phyloP scores from a whole-genome alignment of 2,888 invertebrate genomes.

The Rugalucina vietnamica region DNA sequence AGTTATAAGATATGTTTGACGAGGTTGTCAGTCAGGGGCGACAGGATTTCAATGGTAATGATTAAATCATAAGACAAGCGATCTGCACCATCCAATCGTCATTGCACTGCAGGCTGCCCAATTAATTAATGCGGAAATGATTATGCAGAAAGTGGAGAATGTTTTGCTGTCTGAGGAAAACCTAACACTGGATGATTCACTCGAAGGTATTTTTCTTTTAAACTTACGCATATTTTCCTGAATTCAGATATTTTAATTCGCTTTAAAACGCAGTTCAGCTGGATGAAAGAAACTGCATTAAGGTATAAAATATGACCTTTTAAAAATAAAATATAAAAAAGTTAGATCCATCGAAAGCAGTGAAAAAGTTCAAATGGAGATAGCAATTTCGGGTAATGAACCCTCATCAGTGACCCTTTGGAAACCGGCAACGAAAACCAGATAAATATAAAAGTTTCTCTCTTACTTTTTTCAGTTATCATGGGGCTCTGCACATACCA shows the following conservation, averaged over 20 bases:
- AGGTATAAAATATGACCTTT: too few relatives aligned
- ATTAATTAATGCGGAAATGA: background rate
- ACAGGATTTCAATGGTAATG: background rate
- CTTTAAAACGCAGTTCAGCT: too few relatives aligned
- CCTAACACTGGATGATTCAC: conserved; percentile 2
- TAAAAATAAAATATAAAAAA: too few relatives aligned
- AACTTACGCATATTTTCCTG: too few relatives aligned
- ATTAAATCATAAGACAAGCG: conserved; percentile 7
- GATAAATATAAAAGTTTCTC: background rate
- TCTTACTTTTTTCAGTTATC: conserved; percentile 14
- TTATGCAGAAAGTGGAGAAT: conserved; percentile 19
- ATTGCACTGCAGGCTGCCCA: background rate
- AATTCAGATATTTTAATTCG: too few relatives aligned
- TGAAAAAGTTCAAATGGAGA: too few relatives aligned
- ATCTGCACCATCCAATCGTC: conserved; percentile 7
- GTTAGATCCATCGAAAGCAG: too few relatives aligned
- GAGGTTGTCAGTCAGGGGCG: background rate
- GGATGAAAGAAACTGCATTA: too few relatives aligned
- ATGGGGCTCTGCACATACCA: conserved; percentile 21
- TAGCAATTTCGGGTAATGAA: too few relatives aligned
- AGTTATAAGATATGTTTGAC: conserved; percentile 1
- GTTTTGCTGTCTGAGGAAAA: conserved; percentile 24
- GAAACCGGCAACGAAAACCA: background rate
- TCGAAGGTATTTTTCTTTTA: too few relatives aligned
- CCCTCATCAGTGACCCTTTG: too few relatives aligned